Conservation (phyloP, 92 coral and sea anemone species). For the Paragorgia papillata region DNA sequence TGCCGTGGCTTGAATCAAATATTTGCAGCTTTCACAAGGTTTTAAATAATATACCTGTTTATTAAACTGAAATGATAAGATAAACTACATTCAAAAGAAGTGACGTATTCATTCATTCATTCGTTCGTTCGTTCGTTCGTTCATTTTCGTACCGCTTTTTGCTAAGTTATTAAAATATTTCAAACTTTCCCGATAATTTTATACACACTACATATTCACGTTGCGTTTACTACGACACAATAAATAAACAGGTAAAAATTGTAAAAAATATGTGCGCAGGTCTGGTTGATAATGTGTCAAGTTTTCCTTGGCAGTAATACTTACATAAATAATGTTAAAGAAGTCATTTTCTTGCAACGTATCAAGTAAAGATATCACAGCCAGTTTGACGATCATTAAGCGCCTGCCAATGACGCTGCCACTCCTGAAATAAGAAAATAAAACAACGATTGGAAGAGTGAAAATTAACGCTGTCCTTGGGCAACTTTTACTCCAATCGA, state of each 20-base stretch:
- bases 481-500: too few relatives aligned
- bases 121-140: too few relatives aligned
- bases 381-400: constrained; percentile 74
- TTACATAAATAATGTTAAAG: constrained; percentile 74
- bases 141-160: too few relatives aligned
- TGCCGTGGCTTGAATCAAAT: constrained; percentile 83
- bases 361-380: constrained; percentile 76
- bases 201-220: too few relatives aligned
- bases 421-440: constrained; percentile 61
- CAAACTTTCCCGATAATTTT: too few relatives aligned
- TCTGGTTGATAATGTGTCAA: not conserved
- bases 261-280: not conserved
- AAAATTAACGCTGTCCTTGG: too few relatives aligned
- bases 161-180: too few relatives aligned
- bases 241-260: not conserved
- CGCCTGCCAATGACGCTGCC: constrained; percentile 93
- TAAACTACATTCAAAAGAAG: not conserved
- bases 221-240: too few relatives aligned
- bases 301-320: not conserved
- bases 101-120: too few relatives aligned
- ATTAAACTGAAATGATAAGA: constrained; percentile 23
- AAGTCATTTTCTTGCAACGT: constrained; percentile 98
- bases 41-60: constrained; percentile 7
- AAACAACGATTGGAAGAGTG: not conserved
- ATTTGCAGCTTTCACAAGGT: not conserved